These are phyloP conservation scores for Stichodactyla helianthus DNA, from an alignment of 64 coral and sea anemone genomes.

Conservation along the genomic window DNA sequence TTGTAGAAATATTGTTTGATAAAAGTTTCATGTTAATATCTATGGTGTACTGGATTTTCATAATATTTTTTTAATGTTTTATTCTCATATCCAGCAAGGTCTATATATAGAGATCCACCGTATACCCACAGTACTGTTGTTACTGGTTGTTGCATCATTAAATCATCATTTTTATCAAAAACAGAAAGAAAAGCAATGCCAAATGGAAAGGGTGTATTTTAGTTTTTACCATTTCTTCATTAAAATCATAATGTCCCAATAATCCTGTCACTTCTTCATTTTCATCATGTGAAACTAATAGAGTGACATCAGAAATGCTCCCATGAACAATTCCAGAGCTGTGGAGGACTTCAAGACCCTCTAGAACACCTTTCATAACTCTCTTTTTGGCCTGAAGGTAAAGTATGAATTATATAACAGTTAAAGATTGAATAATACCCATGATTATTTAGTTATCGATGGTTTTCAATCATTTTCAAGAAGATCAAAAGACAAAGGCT, in stretches of 20 bases:
- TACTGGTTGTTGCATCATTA: not conserved
- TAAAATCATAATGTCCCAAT: slow-evolving; percentile 29
- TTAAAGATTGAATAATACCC: too few relatives aligned
- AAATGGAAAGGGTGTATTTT: not conserved
- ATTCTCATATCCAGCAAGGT: too few relatives aligned
- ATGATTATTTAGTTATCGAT: too few relatives aligned
- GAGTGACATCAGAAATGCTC: not conserved
- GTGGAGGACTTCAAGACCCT: slow-evolving; percentile 18
- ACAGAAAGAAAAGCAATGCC: not conserved
- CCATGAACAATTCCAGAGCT: slow-evolving; percentile 17
- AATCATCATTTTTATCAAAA: not conserved
- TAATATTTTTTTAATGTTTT: too few relatives aligned
- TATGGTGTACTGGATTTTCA: too few relatives aligned
- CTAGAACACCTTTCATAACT: slow-evolving; percentile 20
- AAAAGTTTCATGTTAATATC: too few relatives aligned
- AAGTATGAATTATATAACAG: not conserved
- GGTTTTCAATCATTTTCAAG: too few relatives aligned
- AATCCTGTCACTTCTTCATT: slow-evolving; percentile 21
- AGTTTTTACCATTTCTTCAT: not conserved
- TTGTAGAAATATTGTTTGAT: too few relatives aligned
- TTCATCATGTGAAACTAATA: slow-evolving; percentile 18
- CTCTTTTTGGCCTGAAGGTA: slow-evolving; percentile 1
- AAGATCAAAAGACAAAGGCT: too few relatives aligned
- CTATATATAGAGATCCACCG: too few relatives aligned
- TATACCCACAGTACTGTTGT: too few relatives aligned